Percentiles rank a stretch among this genome's conserved stretches.
These are phyloP conservation scores for Saccostrea glomerata DNA, from an alignment of 1,140 invertebrate genomes.

Conservation along the genomic window DNA sequence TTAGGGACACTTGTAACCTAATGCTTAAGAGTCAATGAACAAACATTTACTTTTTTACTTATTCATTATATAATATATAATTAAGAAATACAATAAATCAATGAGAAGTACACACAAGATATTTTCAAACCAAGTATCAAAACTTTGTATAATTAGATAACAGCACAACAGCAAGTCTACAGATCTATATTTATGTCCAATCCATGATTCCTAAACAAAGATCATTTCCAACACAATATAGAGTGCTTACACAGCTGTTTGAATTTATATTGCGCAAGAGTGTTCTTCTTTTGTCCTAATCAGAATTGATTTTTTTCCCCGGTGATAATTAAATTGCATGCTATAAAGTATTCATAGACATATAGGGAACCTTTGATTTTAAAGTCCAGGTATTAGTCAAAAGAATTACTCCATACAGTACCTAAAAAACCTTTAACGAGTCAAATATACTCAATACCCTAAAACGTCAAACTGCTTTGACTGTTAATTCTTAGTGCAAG, in stretches of 20 bases:
- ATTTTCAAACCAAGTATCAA: too few species aligned
- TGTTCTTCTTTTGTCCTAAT: conserved; percentile 12
- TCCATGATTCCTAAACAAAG: background rate
- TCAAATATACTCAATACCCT: background rate
- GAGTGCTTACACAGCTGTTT: conserved; percentile 22
- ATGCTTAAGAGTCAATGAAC: too few species aligned
- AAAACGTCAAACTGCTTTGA: background rate
- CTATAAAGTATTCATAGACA: background rate
- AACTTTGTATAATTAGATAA: too few species aligned
- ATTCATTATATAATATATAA: too few species aligned
- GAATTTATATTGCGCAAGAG: conserved; percentile 9
- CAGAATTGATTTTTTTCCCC: conserved; percentile 21
- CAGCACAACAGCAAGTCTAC: too few species aligned
- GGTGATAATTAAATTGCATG: background rate
- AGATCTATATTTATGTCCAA: background rate
- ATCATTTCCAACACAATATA: background rate
- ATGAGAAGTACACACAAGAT: too few species aligned
- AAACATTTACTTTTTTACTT: too few species aligned
- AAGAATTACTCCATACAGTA: background rate
- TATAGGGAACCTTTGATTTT: background rate
- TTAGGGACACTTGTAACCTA: too few species aligned
- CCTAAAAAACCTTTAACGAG: too few species aligned
- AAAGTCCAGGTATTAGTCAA: background rate
- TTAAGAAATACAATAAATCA: too few species aligned
- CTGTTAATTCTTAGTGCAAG: too few species aligned